Conservation (phyloP, 1,140 invertebrate genomes). For the Oryctes rhinoceros region DNA sequence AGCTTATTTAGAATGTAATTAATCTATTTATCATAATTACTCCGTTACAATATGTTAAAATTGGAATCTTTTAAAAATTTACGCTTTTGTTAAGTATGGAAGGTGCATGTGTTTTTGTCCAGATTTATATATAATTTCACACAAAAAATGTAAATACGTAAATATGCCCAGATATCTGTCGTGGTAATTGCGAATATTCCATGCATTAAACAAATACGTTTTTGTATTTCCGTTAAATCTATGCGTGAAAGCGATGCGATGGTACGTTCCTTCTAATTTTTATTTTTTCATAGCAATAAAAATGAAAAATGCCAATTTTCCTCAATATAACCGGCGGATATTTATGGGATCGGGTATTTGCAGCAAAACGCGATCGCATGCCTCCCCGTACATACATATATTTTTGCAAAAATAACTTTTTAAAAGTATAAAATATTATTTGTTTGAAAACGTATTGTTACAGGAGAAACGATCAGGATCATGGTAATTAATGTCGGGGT, state of each 20-base stretch:
- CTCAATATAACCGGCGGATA: conserved; percentile 20
- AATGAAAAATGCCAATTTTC: conserved; percentile 34
- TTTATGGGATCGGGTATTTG: conserved; percentile 23
- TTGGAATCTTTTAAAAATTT: no score
- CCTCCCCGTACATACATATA: background rate
- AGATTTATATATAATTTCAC: no score
- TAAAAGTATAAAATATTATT: conserved; percentile 42
- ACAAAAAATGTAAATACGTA: no score
- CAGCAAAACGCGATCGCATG: background rate
- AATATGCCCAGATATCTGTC: no score
- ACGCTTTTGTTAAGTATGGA: no score
- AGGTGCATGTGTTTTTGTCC: no score
- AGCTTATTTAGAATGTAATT: no score
- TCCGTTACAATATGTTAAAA: no score
- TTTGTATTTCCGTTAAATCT: conserved; percentile 1
- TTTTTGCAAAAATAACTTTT: conserved; percentile 37
- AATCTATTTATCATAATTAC: no score
- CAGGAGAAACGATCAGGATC: conserved; percentile 49
- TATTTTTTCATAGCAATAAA: conserved; percentile 28
- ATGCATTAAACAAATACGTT: conserved; percentile 3
- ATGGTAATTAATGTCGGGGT: conserved; percentile 59
- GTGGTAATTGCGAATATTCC: no score
- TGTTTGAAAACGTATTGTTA: conserved; percentile 38
- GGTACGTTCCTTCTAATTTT: background rate
- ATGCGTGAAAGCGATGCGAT: background rate